These are phyloP conservation scores for Oscheius sp. DNA, from an alignment of 2,888 invertebrate genomes.

Conservation along the genomic window DNA sequence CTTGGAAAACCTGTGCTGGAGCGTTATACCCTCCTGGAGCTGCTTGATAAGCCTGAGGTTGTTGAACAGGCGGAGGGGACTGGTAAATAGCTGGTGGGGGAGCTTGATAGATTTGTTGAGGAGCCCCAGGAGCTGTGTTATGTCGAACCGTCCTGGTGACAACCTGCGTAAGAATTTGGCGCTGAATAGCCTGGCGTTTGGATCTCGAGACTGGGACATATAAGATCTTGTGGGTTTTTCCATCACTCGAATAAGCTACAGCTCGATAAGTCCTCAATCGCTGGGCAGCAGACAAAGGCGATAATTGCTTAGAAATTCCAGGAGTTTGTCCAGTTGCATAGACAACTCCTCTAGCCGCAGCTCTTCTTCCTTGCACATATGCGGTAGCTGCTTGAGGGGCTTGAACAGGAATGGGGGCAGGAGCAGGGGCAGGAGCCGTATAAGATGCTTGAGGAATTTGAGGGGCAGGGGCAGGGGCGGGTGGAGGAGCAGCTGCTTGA, in stretches of 20 bases:
- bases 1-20: neutral
- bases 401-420: neutral
- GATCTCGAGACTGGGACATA: conserved; percentile 28
- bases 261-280: conserved; percentile 6
- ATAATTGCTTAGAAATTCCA: conserved; percentile 21
- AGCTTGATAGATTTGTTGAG: conserved; percentile 5
- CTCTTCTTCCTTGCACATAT: conserved; percentile 34
- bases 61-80: neutral
- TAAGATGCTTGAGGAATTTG: conserved; percentile 21
- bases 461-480: conserved; percentile 40
- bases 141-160: conserved; percentile 12
- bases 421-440: neutral
- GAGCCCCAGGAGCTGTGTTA: neutral
- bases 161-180: conserved; percentile 20
- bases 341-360: conserved; percentile 40
- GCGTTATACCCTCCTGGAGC: too few relatives aligned
- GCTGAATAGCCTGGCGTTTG: conserved; percentile 29
- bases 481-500: too few relatives aligned
- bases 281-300: conserved; percentile 21
- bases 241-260: conserved; percentile 1
- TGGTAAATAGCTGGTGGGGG: conserved; percentile 2
- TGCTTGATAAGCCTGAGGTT: neutral
- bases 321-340: conserved; percentile 30
- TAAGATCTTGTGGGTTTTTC: neutral
- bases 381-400: conserved; percentile 30